Conservation (phyloP, 2,888 invertebrate species). For the Drepanosiphum platanoidis region DNA sequence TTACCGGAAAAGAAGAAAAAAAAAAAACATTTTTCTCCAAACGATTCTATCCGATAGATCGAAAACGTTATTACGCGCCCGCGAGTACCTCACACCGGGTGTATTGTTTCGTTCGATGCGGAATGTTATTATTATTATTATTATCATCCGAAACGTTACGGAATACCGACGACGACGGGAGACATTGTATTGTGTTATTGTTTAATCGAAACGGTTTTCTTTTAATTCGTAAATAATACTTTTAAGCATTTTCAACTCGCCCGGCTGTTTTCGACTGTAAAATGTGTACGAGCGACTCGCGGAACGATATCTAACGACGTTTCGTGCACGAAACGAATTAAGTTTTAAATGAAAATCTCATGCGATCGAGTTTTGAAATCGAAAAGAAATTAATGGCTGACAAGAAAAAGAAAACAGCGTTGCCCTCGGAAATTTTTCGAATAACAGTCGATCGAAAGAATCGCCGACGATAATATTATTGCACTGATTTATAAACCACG, state of each 20-base stretch:
- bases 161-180: background rate
- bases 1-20: constrained; percentile 30
- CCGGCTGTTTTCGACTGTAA: background rate
- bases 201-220: constrained; percentile 12
- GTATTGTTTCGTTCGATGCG: no score
- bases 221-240: constrained; percentile 3
- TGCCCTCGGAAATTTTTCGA: background rate
- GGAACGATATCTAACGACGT: background rate
- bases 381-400: background rate
- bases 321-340: constrained; percentile 43
- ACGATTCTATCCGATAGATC: constrained; percentile 30
- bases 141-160: background rate
- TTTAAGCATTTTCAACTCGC: background rate
- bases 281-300: background rate
- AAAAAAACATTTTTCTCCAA: constrained; percentile 37
- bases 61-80: background rate
- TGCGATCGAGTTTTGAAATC: constrained; percentile 8
- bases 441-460: background rate
- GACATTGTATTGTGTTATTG: background rate
- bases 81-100: no score
- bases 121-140: no score
- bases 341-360: constrained; percentile 29
- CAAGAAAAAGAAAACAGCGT: background rate
- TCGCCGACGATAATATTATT: background rate
- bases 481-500: background rate